Evolutionary conservation across 2,797 vertebrate species (phyloP).

Genomic region (Bradypodion pumilum): DNA sequence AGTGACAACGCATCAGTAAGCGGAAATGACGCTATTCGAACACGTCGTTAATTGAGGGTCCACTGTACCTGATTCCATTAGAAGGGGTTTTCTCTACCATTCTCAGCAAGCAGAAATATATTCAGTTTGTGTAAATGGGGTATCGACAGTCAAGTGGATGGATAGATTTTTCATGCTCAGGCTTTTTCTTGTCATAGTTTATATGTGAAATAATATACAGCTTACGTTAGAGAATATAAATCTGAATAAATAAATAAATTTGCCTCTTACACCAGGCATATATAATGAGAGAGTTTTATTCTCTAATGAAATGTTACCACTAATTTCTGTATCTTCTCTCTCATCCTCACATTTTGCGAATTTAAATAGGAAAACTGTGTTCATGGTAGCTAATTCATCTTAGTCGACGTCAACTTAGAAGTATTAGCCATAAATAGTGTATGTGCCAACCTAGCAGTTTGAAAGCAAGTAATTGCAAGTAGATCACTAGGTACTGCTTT

Average conservation of each 20-base stretch:
- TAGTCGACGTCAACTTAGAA: neutral
- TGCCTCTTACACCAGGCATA: neutral
- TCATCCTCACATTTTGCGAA: neutral
- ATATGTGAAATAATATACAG: conserved; percentile 14
- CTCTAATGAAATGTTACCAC: neutral
- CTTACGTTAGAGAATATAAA: too few species aligned
- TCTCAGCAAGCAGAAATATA: conserved; percentile 20
- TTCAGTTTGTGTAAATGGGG: neutral
- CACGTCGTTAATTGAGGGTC: too few species aligned
- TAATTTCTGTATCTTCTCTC: neutral
- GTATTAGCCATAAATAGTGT: neutral
- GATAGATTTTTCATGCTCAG: neutral
- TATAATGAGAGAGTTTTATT: neutral
- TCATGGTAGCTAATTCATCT: neutral
- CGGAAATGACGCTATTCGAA: too few species aligned
- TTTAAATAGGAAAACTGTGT: neutral
- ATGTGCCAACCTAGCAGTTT: too few species aligned
- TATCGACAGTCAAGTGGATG: conserved; percentile 5
- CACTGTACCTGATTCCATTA: neutral
- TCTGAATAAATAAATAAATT: too few species aligned
- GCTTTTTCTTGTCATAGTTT: conserved; percentile 4
- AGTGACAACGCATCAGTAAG: too few species aligned
- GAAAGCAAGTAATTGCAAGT: too few species aligned
- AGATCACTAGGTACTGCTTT: too few species aligned
- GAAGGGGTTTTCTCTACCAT: neutral